Conservation (phyloP, 2,113 vertebrate species). For the Sorex araneus region DNA sequence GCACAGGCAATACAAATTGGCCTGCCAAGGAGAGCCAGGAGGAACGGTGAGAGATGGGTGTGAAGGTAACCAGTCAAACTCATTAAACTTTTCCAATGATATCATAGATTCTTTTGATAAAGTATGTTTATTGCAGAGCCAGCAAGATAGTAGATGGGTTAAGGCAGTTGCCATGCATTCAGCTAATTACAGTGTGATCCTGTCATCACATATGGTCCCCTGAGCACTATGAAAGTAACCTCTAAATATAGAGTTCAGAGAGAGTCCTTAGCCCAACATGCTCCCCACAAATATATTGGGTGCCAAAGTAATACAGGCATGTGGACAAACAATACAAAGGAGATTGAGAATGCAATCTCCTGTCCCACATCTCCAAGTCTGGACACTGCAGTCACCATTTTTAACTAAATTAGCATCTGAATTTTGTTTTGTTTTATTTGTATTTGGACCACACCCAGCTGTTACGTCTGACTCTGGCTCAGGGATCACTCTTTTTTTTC, state of each 20-base stretch:
- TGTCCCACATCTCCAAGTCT: background rate
- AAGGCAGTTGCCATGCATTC: too few relatives aligned
- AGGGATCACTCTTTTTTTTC: too few relatives aligned
- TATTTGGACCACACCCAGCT: too few relatives aligned
- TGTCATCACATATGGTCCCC: too few relatives aligned
- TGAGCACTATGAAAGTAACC: too few relatives aligned
- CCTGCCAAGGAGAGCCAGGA: background rate
- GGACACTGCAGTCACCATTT: background rate
- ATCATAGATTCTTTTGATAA: background rate
- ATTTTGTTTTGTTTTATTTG: background rate
- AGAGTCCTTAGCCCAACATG: too few relatives aligned
- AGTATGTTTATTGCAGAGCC: too few relatives aligned
- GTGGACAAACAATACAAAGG: background rate
- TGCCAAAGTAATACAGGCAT: background rate
- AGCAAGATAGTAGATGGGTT: too few relatives aligned
- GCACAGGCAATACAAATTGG: background rate
- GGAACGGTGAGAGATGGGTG: background rate
- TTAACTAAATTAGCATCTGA: background rate
- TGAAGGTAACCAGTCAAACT: accelerated
- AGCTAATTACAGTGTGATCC: too few relatives aligned
- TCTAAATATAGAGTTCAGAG: too few relatives aligned
- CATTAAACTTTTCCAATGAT: background rate
- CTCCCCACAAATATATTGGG: background rate
- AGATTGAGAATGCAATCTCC: background rate
- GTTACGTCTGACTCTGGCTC: too few relatives aligned